phyloP scores from a whole-genome alignment of 2,888 invertebrate genomes.

The Campoletis raptor region DNA sequence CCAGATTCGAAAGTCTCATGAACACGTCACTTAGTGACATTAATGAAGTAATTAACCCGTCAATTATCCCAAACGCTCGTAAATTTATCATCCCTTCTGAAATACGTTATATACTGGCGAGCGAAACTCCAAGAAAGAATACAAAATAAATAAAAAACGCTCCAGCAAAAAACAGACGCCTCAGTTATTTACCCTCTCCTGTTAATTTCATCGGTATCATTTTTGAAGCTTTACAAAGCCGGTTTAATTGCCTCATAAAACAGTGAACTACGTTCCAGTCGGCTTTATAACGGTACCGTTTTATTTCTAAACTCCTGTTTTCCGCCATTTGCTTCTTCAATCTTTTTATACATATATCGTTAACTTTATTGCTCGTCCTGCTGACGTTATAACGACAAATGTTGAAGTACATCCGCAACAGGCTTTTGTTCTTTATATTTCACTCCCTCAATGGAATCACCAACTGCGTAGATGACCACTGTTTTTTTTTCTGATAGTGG shows the following conservation, averaged over 20 bases:
- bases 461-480: background rate
- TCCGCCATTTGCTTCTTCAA: constrained; percentile 53
- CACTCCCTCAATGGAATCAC: background rate
- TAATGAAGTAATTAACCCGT: constrained; percentile 65
- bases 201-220: constrained; percentile 68
- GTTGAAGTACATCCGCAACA: constrained; percentile 22
- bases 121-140: background rate
- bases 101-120: constrained; percentile 17
- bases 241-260: constrained; percentile 77
- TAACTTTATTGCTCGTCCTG: constrained; percentile 52
- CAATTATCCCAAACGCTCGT: constrained; percentile 60
- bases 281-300: constrained; percentile 24
- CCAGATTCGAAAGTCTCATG: constrained; percentile 22
- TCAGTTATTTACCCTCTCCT: constrained; percentile 40
- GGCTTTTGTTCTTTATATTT: constrained; percentile 16
- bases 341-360: constrained; percentile 30
- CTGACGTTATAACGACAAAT: constrained; percentile 46
- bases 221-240: constrained; percentile 73
- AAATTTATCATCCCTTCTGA: constrained; percentile 58
- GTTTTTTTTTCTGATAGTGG: background rate
- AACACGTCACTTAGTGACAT: constrained; percentile 61
- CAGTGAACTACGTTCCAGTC: constrained; percentile 67
- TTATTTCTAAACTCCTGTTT: constrained; percentile 56
- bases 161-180: constrained; percentile 26
- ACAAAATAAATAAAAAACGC: constrained; percentile 10